These are phyloP conservation scores for Campopleginae sp. DNA, from an alignment of 2,888 invertebrate species.

Conservation along the genomic window DNA sequence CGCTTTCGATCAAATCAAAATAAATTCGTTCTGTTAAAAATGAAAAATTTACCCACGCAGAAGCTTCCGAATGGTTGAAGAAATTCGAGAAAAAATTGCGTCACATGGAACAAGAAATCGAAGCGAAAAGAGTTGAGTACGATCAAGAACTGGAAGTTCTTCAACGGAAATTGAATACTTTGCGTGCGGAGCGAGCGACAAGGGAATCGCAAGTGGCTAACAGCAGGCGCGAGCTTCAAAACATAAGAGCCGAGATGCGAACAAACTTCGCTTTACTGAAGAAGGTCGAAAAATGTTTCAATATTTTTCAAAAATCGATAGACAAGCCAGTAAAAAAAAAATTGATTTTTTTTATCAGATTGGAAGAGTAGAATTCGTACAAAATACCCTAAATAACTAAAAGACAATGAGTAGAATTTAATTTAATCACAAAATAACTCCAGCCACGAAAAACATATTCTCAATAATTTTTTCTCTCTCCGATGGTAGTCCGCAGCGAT, in stretches of 20 bases:
- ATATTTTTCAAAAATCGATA: not conserved
- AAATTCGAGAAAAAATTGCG: conserved; percentile 72
- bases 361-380: not conserved
- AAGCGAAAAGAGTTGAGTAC: conserved; percentile 75
- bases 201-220: conserved; percentile 88
- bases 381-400: not conserved
- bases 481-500: conserved; percentile 82
- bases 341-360: not conserved
- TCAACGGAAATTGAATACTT: conserved; percentile 85
- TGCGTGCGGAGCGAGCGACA: conserved; percentile 86
- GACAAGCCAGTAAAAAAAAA: not conserved
- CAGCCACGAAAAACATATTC: not conserved
- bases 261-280: conserved; percentile 84
- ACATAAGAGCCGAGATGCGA: conserved; percentile 85
- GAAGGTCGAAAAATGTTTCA: conserved; percentile 71
- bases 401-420: too few species aligned
- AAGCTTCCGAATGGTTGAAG: conserved; percentile 47
- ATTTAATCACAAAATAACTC: not conserved
- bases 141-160: conserved; percentile 85
- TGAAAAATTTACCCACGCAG: conserved; percentile 58
- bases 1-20: not conserved
- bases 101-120: conserved; percentile 73
- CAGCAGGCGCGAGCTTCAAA: conserved; percentile 86
- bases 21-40: conserved; percentile 82
- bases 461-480: conserved; percentile 1